Evolutionary conservation across 2,797 vertebrate species (phyloP).

Genomic region (Notolabrus celidotus): DNA sequence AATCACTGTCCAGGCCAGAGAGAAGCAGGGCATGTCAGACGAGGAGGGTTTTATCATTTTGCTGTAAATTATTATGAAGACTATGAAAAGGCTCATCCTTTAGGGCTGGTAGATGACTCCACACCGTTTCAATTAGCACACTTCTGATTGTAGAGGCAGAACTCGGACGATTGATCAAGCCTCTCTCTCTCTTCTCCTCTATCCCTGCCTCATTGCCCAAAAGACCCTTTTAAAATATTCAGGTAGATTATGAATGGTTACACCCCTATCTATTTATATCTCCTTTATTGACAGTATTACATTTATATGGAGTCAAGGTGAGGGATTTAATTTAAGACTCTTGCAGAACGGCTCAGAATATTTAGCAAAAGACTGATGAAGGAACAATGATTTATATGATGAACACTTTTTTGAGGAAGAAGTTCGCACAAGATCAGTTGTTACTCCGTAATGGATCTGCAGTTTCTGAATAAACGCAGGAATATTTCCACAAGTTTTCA

Average conservation of each 20-base stretch:
- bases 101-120: slow-evolving; percentile 63
- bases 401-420: slow-evolving; percentile 60
- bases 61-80: slow-evolving; percentile 63
- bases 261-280: slow-evolving; percentile 83
- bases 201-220: slow-evolving; percentile 77
- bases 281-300: slow-evolving; percentile 84
- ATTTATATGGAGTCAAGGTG: slow-evolving; percentile 85
- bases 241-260: slow-evolving; percentile 86
- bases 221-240: slow-evolving; percentile 86
- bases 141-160: slow-evolving; percentile 83
- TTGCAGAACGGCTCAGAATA: slow-evolving; percentile 53
- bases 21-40: slow-evolving; percentile 26
- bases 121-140: slow-evolving; percentile 79
- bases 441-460: slow-evolving; percentile 33
- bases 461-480: slow-evolving; percentile 24
- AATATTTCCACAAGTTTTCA: slow-evolving; percentile 58
- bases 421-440: slow-evolving; percentile 39
- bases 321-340: slow-evolving; percentile 82
- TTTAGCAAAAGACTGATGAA: slow-evolving; percentile 76
- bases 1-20: slow-evolving; percentile 85
- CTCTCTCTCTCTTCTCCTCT: slow-evolving; percentile 66
- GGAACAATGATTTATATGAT: slow-evolving; percentile 68
- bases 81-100: slow-evolving; percentile 64
- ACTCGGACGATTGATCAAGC: slow-evolving; percentile 81
- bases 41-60: slow-evolving; percentile 56